These are phyloP conservation scores for Oeneis ivallda DNA, from an alignment of 2,888 invertebrate genomes.

Conservation along the genomic window DNA sequence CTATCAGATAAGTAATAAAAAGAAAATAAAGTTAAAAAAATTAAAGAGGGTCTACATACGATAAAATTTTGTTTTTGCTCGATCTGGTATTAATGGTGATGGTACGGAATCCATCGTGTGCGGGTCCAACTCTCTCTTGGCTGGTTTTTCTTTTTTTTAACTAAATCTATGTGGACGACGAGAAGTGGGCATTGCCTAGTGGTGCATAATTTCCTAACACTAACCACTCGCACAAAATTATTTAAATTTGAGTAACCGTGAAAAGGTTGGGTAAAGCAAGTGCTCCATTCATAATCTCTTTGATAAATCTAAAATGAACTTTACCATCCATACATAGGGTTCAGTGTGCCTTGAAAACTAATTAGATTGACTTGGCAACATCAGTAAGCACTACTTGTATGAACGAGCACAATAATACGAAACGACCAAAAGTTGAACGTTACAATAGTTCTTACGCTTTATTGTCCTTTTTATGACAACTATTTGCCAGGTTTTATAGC, in stretches of 20 bases:
- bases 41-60: too few species aligned
- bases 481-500: conserved; percentile 16
- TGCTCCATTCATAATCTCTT: conserved; percentile 18
- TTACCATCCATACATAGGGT: neutral
- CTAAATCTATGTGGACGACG: too few species aligned
- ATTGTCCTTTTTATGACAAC: conserved; percentile 34
- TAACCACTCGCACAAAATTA: conserved; percentile 30
- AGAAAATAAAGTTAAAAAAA: too few species aligned
- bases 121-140: too few species aligned
- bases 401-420: conserved; percentile 21
- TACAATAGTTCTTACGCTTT: conserved; percentile 27
- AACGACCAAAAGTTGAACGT: conserved; percentile 20
- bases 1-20: too few species aligned
- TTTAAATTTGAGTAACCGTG: conserved; percentile 30
- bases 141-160: too few species aligned
- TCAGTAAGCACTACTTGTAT: conserved; percentile 20
- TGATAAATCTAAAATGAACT: conserved; percentile 14
- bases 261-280: conserved; percentile 30
- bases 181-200: too few species aligned
- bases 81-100: too few species aligned
- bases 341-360: conserved; percentile 11
- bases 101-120: too few species aligned
- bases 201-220: conserved; percentile 16
- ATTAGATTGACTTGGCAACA: conserved; percentile 26
- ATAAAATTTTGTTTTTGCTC: too few species aligned